A percentile compares a stretch with the other conserved stretches of the same genome.
Conservation (phyloP, 2,797 vertebrate species). For the Mionectes olivaceus region DNA sequence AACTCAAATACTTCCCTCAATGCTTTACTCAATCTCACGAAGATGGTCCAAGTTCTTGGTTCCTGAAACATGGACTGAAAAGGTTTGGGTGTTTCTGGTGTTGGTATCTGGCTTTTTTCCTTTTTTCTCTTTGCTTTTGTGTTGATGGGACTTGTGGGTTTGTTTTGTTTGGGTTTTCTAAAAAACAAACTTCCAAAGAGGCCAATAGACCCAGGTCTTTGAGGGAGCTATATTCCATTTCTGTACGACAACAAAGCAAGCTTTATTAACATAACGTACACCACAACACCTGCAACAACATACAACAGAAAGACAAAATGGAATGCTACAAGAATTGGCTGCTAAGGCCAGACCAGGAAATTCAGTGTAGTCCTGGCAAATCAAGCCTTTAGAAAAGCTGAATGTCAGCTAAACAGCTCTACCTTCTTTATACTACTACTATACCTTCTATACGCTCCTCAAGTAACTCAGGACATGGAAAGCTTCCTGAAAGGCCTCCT, state of each 20-base stretch:
- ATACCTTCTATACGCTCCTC: neutral
- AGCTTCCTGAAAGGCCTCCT: neutral
- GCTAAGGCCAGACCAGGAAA: neutral
- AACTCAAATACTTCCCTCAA: neutral
- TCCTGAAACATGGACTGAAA: neutral
- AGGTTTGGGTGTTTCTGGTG: neutral
- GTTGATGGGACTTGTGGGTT: neutral
- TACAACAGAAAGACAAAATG: neutral
- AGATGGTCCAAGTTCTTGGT: neutral
- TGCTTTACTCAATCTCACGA: neutral
- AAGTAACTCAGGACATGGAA: neutral
- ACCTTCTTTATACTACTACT: neutral
- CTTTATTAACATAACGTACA: neutral
- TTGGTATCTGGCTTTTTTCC: neutral
- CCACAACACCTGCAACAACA: neutral
- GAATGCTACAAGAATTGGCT: neutral
- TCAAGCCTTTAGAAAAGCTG: neutral
- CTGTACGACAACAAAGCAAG: neutral
- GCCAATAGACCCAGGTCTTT: neutral
- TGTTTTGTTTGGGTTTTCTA: neutral
- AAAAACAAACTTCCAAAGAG: neutral
- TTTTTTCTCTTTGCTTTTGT: neutral
- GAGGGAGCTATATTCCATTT: neutral
- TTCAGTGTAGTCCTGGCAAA: neutral
- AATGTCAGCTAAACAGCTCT: neutral